Evolutionary conservation across 2,888 invertebrate genomes (phyloP), one percentile per base, ranked within the genome.

Genomic region (Eupithecia subumbrata): DNA sequence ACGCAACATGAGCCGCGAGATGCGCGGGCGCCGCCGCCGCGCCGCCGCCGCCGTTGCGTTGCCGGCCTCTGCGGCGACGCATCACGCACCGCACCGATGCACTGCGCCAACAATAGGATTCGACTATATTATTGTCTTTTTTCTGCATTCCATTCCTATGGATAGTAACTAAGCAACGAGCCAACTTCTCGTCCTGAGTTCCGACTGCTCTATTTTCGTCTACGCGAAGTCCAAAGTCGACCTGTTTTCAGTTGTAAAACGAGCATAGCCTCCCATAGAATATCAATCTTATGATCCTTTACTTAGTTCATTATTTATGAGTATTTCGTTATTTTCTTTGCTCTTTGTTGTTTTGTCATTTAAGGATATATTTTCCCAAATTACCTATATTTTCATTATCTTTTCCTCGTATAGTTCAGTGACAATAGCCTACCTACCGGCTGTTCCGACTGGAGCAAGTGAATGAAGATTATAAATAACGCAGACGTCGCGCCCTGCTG

Each of bases 401-500:
- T n/a, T 9, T 37, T 34, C 37, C 18, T 37, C 11, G 9, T n/a
- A 66, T 9, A 34, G 37, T 7, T 67, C 37, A 18, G 66, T 67
- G 25, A 68, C 34, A 34, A 30, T 64, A 18, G 16, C 16, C 34
- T 25, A 22, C 22, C 34, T 40, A 43, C 37, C 37, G 12, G 25
- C n/a, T 40, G 68, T 40, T 68, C 16, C 7, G 68, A 25, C 68
- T 68, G 40, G 40, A 81, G 79, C 79, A 81, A 79, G 83, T 91
- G 87, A 91, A 90, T 90, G 89, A 87, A 90, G 81, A 89, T 88
- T 90, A 89, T 89, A 90, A 91, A 91, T 89, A 91, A 86, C 76
- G 82, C 86, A 87, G 87, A 88, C 90, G 83, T 79, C 82, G 83
- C 84, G 89, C 85, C 87, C 89, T 85, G 85, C 82, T 90, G 84